phyloP scores from a whole-genome alignment of 2,888 invertebrate species.

The Gonocerus acuteangulatus region DNA sequence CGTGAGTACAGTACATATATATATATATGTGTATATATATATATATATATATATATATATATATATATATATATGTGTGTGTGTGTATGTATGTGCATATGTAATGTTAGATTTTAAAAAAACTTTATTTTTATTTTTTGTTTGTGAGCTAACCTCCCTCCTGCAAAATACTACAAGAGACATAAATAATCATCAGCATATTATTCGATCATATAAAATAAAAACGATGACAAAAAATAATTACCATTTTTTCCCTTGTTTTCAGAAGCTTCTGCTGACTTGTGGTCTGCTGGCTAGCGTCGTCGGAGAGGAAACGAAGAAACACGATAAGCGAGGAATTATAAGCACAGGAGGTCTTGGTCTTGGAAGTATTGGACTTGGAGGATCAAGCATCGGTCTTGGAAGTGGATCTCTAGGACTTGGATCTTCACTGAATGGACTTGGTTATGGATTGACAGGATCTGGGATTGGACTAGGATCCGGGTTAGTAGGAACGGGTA shows the following conservation, averaged over 20 bases:
- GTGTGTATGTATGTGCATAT: no score
- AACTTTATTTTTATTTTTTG: no score
- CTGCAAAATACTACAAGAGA: no score
- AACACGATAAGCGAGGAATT: constrained; percentile 11
- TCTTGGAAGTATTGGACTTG: constrained; percentile 2
- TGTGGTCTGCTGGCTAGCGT: neutral
- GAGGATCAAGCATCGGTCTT: neutral
- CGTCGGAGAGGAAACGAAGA: constrained; percentile 1
- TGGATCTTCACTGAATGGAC: neutral
- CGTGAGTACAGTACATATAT: no score
- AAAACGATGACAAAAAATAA: no score
- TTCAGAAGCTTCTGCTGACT: neutral
- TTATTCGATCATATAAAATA: no score
- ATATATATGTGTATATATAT: no score
- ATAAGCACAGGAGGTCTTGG: neutral
- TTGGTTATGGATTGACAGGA: constrained; percentile 10
- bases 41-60: no score
- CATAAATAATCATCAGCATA: no score
- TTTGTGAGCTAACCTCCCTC: no score
- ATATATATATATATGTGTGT: no score
- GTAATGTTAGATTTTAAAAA: no score
- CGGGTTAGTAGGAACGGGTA: neutral
- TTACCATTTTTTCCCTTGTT: neutral
- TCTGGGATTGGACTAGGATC: neutral
- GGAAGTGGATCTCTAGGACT: neutral